Conservation (phyloP, 1,140 invertebrate genomes). For the Littorina saxatilis region DNA sequence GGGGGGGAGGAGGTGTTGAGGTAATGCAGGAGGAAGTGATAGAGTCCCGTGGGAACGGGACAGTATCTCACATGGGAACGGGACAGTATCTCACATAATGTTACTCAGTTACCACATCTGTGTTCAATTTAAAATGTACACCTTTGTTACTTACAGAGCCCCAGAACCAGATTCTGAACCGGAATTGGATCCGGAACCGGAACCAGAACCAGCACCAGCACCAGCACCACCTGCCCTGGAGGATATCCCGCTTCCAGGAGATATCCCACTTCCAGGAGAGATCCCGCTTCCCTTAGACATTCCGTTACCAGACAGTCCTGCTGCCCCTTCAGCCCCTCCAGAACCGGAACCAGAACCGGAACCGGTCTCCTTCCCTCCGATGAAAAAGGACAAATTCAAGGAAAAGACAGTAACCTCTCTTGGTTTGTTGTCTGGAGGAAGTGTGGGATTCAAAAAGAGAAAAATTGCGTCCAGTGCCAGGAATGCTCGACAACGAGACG, state of each 20-base stretch:
- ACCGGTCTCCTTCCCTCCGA: not conserved
- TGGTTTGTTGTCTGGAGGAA: slow-evolving; percentile 41
- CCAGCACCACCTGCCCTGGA: slow-evolving; percentile 48
- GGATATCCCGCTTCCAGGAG: slow-evolving; percentile 55
- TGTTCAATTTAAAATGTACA: too few species aligned
- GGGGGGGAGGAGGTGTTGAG: too few species aligned
- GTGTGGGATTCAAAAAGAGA: slow-evolving; percentile 69
- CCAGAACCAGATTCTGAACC: not conserved
- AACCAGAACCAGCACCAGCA: not conserved
- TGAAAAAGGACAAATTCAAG: slow-evolving; percentile 59
- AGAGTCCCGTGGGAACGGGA: too few species aligned
- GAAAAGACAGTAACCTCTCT: slow-evolving; percentile 69
- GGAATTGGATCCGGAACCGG: not conserved
- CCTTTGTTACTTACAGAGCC: slow-evolving; percentile 6
- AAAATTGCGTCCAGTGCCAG: slow-evolving; percentile 62
- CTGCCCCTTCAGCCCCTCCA: not conserved
- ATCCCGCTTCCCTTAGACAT: slow-evolving; percentile 27
- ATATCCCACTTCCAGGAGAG: slow-evolving; percentile 33
- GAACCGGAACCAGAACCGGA: not conserved
- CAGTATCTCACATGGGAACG: too few species aligned
- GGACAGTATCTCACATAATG: too few species aligned
- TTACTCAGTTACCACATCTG: too few species aligned
- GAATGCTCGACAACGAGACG: slow-evolving; percentile 59
- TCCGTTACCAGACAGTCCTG: slow-evolving; percentile 7
- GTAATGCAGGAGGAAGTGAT: too few species aligned